Percentiles rank a stretch among this genome's conserved stretches.
phyloP scores from a whole-genome alignment of 2,888 invertebrate genomes.

The Euplexia lucipara region DNA sequence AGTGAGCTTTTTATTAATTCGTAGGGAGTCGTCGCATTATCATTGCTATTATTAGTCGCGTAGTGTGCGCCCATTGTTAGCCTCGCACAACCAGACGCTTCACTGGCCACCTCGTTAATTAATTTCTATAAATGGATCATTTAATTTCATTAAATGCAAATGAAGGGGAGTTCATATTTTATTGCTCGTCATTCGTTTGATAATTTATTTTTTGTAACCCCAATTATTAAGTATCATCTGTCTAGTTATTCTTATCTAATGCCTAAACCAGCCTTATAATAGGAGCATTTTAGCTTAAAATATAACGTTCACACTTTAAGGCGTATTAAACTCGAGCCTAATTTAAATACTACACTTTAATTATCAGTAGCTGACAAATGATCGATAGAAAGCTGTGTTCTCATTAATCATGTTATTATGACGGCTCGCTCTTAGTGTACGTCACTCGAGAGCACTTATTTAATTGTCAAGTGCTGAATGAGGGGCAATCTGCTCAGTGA shows the following conservation, averaged over 20 bases:
- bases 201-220: conserved; percentile 69
- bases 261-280: conserved; percentile 42
- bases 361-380: conserved; percentile 88
- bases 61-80: conserved; percentile 75
- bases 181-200: conserved; percentile 73
- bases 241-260: conserved; percentile 44
- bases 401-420: conserved; percentile 88
- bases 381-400: conserved; percentile 84
- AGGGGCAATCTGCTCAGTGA: conserved; percentile 89
- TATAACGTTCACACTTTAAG: conserved; percentile 67
- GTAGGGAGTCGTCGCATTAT: conserved; percentile 86
- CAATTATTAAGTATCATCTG: conserved; percentile 65
- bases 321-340: conserved; percentile 72
- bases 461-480: conserved; percentile 90
- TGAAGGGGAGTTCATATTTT: conserved; percentile 84
- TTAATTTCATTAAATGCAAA: conserved; percentile 91
- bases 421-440: conserved; percentile 82
- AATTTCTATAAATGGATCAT: conserved; percentile 90
- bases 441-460: conserved; percentile 87
- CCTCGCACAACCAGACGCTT: conserved; percentile 77
- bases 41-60: conserved; percentile 81
- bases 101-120: conserved; percentile 89
- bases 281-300: conserved; percentile 41
- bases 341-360: conserved; percentile 82
- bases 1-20: conserved; percentile 89